These are phyloP conservation scores for Acleris cristana DNA, from an alignment of 2,888 invertebrate genomes.

Conservation along the genomic window DNA sequence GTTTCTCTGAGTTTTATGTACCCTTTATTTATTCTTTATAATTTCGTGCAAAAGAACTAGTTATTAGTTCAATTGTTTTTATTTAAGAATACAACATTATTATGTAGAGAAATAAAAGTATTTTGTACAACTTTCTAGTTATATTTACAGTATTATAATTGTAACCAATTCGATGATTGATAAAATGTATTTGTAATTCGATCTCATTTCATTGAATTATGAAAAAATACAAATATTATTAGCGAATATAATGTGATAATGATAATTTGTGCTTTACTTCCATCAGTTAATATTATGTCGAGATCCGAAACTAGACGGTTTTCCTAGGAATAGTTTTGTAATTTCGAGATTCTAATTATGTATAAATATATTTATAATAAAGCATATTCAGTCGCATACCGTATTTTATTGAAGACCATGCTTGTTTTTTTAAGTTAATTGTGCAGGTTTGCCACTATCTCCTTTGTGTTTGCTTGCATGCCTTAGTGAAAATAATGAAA, in stretches of 20 bases:
- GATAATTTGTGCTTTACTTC: conserved; percentile 52
- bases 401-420: conserved; percentile 74
- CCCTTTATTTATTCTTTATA: conserved; percentile 2
- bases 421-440: conserved; percentile 72
- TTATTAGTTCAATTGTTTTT: conserved; percentile 44
- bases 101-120: conserved; percentile 45
- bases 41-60: conserved; percentile 9
- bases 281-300: conserved; percentile 49
- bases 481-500: conserved; percentile 27
- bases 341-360: conserved; percentile 69
- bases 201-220: conserved; percentile 53
- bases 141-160: conserved; percentile 51
- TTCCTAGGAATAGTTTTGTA: conserved; percentile 69
- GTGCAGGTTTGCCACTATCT: conserved; percentile 83
- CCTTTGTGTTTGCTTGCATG: conserved; percentile 63
- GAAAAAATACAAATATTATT: conserved; percentile 42
- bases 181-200: conserved; percentile 45
- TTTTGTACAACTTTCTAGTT: conserved; percentile 58
- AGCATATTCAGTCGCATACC: conserved; percentile 74
- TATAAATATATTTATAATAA: conserved; percentile 80
- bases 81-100: conserved; percentile 9
- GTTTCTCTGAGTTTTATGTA: conserved; percentile 8
- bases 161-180: conserved; percentile 42
- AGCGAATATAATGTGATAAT: conserved; percentile 45
- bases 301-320: conserved; percentile 44